A percentile compares a stretch with the other conserved stretches of the same genome.
These are phyloP conservation scores for Meda fulgida DNA, from an alignment of 2,797 vertebrate genomes.

Conservation along the genomic window DNA sequence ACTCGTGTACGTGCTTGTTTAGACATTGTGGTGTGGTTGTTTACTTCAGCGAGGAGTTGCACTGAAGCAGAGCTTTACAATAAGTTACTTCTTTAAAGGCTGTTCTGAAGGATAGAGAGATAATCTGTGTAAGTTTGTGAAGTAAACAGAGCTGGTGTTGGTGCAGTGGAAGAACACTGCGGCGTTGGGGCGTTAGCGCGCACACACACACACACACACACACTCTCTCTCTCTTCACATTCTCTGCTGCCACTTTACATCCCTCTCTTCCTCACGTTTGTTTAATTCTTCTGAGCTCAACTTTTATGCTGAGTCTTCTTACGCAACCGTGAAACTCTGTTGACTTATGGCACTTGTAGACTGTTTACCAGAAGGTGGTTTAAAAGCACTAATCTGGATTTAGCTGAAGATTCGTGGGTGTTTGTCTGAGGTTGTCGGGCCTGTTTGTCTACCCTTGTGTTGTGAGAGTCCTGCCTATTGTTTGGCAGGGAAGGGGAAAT, in stretches of 20 bases:
- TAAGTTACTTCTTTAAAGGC: neutral
- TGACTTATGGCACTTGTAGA: conserved; percentile 4
- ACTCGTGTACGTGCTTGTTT: conserved; percentile 2
- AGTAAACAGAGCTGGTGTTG: conserved; percentile 66
- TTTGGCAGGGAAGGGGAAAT: conserved; percentile 68
- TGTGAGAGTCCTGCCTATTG: conserved; percentile 29
- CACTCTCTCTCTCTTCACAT: conserved; percentile 56
- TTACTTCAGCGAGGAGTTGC: conserved; percentile 13
- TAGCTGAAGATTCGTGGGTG: neutral
- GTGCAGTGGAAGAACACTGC: conserved; percentile 83
- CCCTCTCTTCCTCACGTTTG: conserved; percentile 54
- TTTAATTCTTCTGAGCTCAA: conserved; percentile 22
- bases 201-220: conserved; percentile 62
- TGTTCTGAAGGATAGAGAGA: neutral
- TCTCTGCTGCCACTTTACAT: conserved; percentile 72
- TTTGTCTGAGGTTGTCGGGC: conserved; percentile 6
- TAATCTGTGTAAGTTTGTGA: conserved; percentile 30
- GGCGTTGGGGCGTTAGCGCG: conserved; percentile 79
- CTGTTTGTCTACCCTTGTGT: conserved; percentile 24
- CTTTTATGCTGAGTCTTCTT: neutral
- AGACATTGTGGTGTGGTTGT: neutral
- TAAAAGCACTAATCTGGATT: conserved; percentile 7
- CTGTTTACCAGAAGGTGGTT: neutral
- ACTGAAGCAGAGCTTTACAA: neutral
- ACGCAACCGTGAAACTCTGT: neutral